Base-by-base conservation (phyloP, 2,113 vertebrate genomes). In the Peromyscus maniculatus region DNA sequence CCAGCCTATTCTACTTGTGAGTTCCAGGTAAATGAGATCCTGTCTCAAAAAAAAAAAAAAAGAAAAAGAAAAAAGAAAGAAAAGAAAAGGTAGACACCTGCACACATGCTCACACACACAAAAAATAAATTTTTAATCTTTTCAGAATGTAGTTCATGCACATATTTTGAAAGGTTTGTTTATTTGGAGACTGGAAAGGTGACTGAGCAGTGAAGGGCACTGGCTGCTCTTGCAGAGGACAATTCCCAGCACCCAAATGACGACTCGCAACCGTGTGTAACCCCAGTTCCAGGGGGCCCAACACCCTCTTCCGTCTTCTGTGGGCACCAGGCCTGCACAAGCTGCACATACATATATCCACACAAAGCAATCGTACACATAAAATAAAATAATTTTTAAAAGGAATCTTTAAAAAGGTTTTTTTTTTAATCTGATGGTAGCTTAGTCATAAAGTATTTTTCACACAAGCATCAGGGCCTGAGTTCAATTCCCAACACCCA, bases 91-190 rank as follows among this genome's bases (percentile, higher is more conserved):
- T 26, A 31, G 24, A 33, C 39, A 46, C 26, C 22, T 6, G 26
- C 36, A 84, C 10, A 39, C 24, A n/a, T 59, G 5, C 39, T 43
- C 28, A 17, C 31, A 31, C 77, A 55, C 26, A 52, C 31, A 57
- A 19, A 57, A 17, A 62, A 28, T 43, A 84, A 7, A 8, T 62
- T 86, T 62, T 86, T n/a, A 80, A 75, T 86, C 57, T 91, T 95
- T 93, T 89, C 26, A 95, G 75, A 94, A 89, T 49, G 64, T 46
- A 66, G 77, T 13, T 3, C 12, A 89, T 64, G 49, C 43, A 94
- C 49, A 80, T 6, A 57, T 55, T 80, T 80, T 79, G 46, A 49
- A 49, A 49, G 46, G 46, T 49, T 49, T 55, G 13, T 59, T 82
- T 12, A 22, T 82, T n/a, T 82, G 31, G 52, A 28, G 52, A n/a